Evolutionary conservation across 2,888 invertebrate genomes (phyloP).

Genomic region (Synanthedon tipuliformis): DNA sequence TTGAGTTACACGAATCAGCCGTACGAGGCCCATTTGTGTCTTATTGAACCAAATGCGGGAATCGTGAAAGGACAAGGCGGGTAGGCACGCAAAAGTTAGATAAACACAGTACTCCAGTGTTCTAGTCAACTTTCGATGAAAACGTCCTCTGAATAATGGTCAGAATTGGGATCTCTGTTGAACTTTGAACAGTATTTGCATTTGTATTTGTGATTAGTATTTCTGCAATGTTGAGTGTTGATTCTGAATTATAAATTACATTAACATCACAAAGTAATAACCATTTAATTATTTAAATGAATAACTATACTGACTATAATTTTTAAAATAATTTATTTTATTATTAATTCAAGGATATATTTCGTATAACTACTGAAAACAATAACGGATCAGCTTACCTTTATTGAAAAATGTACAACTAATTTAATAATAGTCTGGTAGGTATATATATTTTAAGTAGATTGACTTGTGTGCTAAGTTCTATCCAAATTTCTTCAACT

Average conservation of each 20-base stretch:
- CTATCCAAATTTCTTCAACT: no score
- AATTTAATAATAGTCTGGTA: no score
- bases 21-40: conserved; percentile 2
- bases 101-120: conserved; percentile 1
- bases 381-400: no score
- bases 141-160: conserved; percentile 7
- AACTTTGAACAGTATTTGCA: conserved; percentile 9
- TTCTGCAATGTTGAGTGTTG: not conserved
- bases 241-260: not conserved
- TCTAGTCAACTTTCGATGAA: conserved; percentile 4
- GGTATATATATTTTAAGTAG: no score
- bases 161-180: conserved; percentile 10
- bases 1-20: conserved; percentile 24
- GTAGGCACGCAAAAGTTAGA: not conserved
- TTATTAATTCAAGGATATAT: no score
- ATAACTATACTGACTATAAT: no score
- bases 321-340: no score
- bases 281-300: no score
- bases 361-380: no score
- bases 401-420: no score
- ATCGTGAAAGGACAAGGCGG: not conserved
- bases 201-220: conserved; percentile 6
- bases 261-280: not conserved
- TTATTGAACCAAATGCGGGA: conserved; percentile 4
- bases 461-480: no score